phyloP scores from a whole-genome alignment of 1,140 invertebrate genomes.

The Drosophila leontia region DNA sequence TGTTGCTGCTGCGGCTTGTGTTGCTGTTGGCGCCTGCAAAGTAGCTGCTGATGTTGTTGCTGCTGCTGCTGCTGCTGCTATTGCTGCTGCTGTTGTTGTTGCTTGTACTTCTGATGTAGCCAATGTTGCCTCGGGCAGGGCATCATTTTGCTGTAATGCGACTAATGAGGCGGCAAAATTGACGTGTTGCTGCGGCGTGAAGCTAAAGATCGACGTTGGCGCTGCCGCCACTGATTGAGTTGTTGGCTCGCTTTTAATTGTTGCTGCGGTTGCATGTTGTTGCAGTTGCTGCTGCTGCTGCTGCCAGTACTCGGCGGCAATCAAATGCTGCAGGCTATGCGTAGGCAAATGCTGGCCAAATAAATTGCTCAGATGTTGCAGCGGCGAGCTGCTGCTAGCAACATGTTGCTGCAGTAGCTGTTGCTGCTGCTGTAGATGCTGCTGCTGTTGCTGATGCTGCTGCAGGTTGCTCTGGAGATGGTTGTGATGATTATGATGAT shows the following conservation, averaged over 20 bases:
- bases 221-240: conserved; percentile 71
- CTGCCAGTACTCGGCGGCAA: conserved; percentile 75
- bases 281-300: conserved; percentile 58
- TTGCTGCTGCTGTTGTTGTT: conserved; percentile 31
- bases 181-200: conserved; percentile 78
- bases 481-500: conserved; percentile 44
- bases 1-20: conserved; percentile 34
- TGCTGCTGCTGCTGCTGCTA: conserved; percentile 34
- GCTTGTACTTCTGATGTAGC: conserved; percentile 27
- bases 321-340: conserved; percentile 73
- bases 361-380: conserved; percentile 78
- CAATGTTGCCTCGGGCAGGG: conserved; percentile 58
- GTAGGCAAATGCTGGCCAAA: conserved; percentile 80
- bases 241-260: conserved; percentile 81
- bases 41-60: conserved; percentile 35
- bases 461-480: conserved; percentile 8
- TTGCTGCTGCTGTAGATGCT: conserved; percentile 60
- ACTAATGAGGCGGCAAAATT: conserved; percentile 83
- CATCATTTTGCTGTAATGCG: conserved; percentile 79
- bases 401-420: conserved; percentile 77
- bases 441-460: conserved; percentile 33
- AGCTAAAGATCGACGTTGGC: conserved; percentile 65
- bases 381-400: conserved; percentile 59
- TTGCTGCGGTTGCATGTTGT: conserved; percentile 48
- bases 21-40: conserved; percentile 55